Evolutionary conservation across 2,113 vertebrate genomes (phyloP), one percentile per base, ranked within the genome.

Genomic region (Poeciliopsis retropinna): DNA sequence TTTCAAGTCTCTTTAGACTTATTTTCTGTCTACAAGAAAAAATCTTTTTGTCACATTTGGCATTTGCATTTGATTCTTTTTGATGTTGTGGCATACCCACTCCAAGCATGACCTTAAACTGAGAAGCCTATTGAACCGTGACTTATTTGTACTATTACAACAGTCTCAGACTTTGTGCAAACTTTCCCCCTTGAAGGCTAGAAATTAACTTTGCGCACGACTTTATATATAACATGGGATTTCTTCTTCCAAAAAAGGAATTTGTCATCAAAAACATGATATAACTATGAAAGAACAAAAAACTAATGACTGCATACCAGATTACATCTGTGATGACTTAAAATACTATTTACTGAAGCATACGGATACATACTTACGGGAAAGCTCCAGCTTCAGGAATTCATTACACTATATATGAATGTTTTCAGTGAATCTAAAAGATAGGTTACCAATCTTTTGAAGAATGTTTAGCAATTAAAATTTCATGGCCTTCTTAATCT

Each of bases 261-360:
- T 27, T 4, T 34, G 17, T n/a, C 8, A 54, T 9, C 14, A 32
- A 5, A 12, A 60, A 2, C 47, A 54, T 69, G 47, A 15, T 32
- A 47, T 12, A 25, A n/a, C 25, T 32, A 11, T 3, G 51, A 19
- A 22, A 31, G 67, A 54, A 51, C 67, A 73, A 14, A 51, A 64
- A 27, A 64, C 71, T 32, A 64, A 73, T 25, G 22, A 73, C 37
- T 17, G 22, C 51, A 22, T 17, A 64, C 61, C 71, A 51, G 29
- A 47, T n/a, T 61, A n/a, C 39, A 73, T 64, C 61, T 73, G 71
- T 17, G 39, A 44, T 64, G 60, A 44, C 32, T 64, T 73, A 64
- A 39, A 31, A 73, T 3, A 64, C 39, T 47, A 32, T 64, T 47
- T 51, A 72, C 28, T 32, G 60, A 31, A 28, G 29, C 60, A 44